These are phyloP conservation scores for Perccottus glenii DNA, from an alignment of 2,113 vertebrate species.

Conservation along the genomic window DNA sequence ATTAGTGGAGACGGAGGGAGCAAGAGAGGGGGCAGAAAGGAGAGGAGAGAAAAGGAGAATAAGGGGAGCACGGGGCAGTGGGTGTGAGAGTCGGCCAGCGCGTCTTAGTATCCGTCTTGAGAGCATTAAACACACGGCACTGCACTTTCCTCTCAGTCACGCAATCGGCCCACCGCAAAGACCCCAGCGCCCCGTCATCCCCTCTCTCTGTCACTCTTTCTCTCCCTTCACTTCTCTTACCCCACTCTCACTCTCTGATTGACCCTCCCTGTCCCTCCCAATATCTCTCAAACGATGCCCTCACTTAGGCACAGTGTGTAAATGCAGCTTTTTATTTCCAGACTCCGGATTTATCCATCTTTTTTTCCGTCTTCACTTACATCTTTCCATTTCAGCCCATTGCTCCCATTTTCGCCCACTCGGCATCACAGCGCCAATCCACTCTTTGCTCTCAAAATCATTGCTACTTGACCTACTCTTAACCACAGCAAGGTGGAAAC, in stretches of 20 bases:
- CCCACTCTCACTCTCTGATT: slow-evolving; percentile 42
- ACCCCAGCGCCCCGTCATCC: slow-evolving; percentile 37
- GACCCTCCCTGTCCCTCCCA: slow-evolving; percentile 51
- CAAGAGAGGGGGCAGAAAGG: slow-evolving; percentile 58
- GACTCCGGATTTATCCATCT: slow-evolving; percentile 50
- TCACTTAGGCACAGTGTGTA: slow-evolving; percentile 48
- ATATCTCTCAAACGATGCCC: slow-evolving; percentile 41
- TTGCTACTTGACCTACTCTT: slow-evolving; percentile 65
- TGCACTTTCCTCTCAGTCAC: slow-evolving; percentile 81
- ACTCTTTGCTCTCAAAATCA: slow-evolving; percentile 48
- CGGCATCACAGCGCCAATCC: slow-evolving; percentile 33
- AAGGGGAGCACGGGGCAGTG: slow-evolving; percentile 54
- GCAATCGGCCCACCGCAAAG: slow-evolving; percentile 63
- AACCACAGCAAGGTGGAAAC: slow-evolving; percentile 54
- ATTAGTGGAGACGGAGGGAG: slow-evolving; percentile 77
- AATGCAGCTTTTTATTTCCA: slow-evolving; percentile 44
- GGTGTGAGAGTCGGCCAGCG: slow-evolving; percentile 61
- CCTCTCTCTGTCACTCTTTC: slow-evolving; percentile 49
- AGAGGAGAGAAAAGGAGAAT: slow-evolving; percentile 50
- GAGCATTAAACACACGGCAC: slow-evolving; percentile 78
- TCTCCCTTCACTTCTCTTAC: slow-evolving; percentile 31
- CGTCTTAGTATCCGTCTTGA: slow-evolving; percentile 79
- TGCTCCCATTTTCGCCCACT: slow-evolving; percentile 58
- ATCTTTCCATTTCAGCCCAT: slow-evolving; percentile 53
- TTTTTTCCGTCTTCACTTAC: slow-evolving; percentile 22